phyloP scores from a whole-genome alignment of 2,888 invertebrate species.

The Halictus quadricinctus region DNA sequence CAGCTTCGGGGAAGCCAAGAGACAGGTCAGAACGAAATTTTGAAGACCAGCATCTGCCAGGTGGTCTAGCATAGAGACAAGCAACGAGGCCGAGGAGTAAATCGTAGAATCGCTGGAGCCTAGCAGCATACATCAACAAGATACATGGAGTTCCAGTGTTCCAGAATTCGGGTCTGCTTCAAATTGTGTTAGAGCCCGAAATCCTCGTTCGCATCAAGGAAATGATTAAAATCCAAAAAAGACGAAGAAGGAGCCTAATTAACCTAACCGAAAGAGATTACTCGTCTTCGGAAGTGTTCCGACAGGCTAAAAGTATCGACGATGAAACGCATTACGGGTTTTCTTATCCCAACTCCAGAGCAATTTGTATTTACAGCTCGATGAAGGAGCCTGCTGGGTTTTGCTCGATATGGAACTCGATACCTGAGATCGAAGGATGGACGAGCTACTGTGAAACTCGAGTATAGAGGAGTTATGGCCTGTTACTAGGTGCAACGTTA shows the following conservation, averaged over 20 bases:
- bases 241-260: not conserved
- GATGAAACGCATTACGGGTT: slow-evolving; percentile 61
- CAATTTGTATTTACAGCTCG: not conserved
- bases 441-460: not conserved
- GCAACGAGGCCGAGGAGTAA: slow-evolving; percentile 39
- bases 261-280: slow-evolving; percentile 49
- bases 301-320: slow-evolving; percentile 42
- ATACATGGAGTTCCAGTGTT: slow-evolving; percentile 65
- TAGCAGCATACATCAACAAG: slow-evolving; percentile 70
- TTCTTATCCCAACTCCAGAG: not conserved
- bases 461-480: not conserved
- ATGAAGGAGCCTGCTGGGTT: not conserved
- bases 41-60: slow-evolving; percentile 28
- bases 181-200: slow-evolving; percentile 41
- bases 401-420: not conserved
- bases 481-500: not conserved
- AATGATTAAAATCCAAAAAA: not conserved
- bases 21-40: slow-evolving; percentile 40
- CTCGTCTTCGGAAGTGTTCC: slow-evolving; percentile 45
- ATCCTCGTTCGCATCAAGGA: slow-evolving; percentile 49
- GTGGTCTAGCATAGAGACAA: not conserved
- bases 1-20: slow-evolving; percentile 32
- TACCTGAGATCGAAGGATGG: not conserved
- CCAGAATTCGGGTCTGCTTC: slow-evolving; percentile 38
- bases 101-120: slow-evolving; percentile 61